Conservation (phyloP, 1,140 invertebrate genomes). For the Neuroterus valhalla region DNA sequence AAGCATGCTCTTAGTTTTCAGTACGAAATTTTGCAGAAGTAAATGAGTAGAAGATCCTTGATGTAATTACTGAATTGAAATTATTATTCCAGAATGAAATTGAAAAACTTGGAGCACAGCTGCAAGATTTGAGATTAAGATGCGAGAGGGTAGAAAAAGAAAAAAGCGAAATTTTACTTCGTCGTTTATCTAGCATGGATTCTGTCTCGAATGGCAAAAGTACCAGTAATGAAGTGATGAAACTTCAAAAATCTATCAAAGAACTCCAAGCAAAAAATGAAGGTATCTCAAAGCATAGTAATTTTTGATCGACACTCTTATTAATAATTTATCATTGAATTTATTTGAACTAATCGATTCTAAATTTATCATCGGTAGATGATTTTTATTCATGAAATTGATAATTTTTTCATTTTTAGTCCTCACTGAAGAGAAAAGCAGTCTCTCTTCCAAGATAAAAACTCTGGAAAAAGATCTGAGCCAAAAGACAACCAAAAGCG, state of each 20-base stretch:
- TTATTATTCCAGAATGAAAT: constrained; percentile 77
- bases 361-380: background rate
- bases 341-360: no score
- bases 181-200: constrained; percentile 85
- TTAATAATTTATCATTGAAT: background rate
- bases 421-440: constrained; percentile 69
- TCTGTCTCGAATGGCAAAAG: constrained; percentile 83
- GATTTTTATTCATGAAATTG: background rate
- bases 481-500: constrained; percentile 71
- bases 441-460: constrained; percentile 73
- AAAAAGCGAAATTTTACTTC: constrained; percentile 88
- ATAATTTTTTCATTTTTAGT: constrained; percentile 55
- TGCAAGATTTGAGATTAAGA: constrained; percentile 79
- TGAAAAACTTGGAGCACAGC: constrained; percentile 79
- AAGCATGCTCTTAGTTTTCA: constrained; percentile 44
- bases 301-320: no score
- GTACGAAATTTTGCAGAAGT: background rate
- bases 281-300: constrained; percentile 73
- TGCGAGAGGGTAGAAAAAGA: constrained; percentile 89
- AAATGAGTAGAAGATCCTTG: background rate
- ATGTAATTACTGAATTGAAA: background rate
- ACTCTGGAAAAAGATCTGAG: constrained; percentile 73
- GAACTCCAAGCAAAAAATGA: constrained; percentile 89
- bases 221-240: constrained; percentile 82
- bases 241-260: constrained; percentile 85